Evolutionary conservation across 2,113 vertebrate genomes (phyloP).

Genomic region (Rhea pennata): DNA sequence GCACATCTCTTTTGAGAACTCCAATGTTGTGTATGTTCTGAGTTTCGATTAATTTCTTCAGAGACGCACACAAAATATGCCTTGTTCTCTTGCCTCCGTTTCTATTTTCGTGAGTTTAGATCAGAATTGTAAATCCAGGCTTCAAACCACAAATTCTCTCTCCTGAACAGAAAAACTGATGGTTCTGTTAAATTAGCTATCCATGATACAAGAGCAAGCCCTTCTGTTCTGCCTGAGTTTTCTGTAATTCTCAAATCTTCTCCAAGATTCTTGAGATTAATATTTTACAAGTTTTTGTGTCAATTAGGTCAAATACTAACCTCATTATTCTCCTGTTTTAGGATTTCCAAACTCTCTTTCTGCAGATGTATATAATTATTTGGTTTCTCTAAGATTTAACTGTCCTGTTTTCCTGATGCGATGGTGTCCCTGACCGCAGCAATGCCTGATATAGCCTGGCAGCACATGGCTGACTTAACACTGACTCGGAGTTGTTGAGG

Average conservation of each 20-base stretch:
- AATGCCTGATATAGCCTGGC: background rate
- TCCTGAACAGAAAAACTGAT: background rate
- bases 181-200: background rate
- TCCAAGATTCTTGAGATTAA: background rate
- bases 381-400: background rate
- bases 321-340: background rate
- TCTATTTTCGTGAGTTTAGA: background rate
- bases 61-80: background rate
- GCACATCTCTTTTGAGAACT: background rate
- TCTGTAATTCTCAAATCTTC: background rate
- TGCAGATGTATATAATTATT: background rate
- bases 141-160: background rate
- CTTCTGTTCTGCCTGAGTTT: background rate
- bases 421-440: background rate
- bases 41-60: background rate
- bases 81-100: background rate
- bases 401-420: background rate
- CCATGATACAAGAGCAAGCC: background rate
- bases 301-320: slow-evolving; percentile 40
- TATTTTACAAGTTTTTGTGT: background rate
- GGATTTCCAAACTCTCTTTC: background rate
- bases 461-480: rapidly evolving
- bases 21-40: background rate
- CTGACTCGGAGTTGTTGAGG: background rate
- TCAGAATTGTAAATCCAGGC: background rate